Conservation (phyloP, 2,888 invertebrate genomes). For the Tupiocoris notatus region DNA sequence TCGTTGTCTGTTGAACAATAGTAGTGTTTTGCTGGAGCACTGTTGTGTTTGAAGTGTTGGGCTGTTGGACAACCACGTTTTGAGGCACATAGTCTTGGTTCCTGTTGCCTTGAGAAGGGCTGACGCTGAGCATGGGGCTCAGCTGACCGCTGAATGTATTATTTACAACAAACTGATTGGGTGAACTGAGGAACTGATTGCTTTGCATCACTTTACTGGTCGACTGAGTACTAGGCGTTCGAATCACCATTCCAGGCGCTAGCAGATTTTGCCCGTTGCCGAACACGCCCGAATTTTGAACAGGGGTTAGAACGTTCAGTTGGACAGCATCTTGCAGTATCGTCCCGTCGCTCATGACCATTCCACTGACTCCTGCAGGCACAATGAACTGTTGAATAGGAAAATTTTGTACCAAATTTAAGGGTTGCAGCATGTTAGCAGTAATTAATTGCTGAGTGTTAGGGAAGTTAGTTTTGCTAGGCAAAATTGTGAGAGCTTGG, state of each 20-base stretch:
- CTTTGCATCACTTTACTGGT: slow-evolving; percentile 48
- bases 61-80: slow-evolving; percentile 60
- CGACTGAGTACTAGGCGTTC: slow-evolving; percentile 69
- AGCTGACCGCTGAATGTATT: slow-evolving; percentile 51
- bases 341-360: slow-evolving; percentile 81
- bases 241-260: slow-evolving; percentile 74
- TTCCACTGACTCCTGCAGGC: slow-evolving; percentile 75
- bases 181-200: slow-evolving; percentile 50
- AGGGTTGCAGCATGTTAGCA: slow-evolving; percentile 66
- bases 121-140: slow-evolving; percentile 74
- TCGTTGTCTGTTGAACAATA: slow-evolving; percentile 77
- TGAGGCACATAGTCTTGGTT: slow-evolving; percentile 55
- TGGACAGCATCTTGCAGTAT: slow-evolving; percentile 67
- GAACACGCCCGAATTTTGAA: slow-evolving; percentile 62
- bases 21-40: slow-evolving; percentile 83
- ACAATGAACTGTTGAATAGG: slow-evolving; percentile 81
- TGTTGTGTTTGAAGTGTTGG: slow-evolving; percentile 56
- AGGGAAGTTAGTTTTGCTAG: slow-evolving; percentile 59
- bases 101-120: slow-evolving; percentile 58
- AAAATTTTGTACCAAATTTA: slow-evolving; percentile 75
- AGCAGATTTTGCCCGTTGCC: slow-evolving; percentile 65
- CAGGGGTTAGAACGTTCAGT: slow-evolving; percentile 68
- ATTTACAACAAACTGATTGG: slow-evolving; percentile 50
- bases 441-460: slow-evolving; percentile 72
- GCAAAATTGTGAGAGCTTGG: slow-evolving; percentile 74